Conservation (phyloP, 2,797 vertebrate species). For the Oophaga sylvatica region DNA sequence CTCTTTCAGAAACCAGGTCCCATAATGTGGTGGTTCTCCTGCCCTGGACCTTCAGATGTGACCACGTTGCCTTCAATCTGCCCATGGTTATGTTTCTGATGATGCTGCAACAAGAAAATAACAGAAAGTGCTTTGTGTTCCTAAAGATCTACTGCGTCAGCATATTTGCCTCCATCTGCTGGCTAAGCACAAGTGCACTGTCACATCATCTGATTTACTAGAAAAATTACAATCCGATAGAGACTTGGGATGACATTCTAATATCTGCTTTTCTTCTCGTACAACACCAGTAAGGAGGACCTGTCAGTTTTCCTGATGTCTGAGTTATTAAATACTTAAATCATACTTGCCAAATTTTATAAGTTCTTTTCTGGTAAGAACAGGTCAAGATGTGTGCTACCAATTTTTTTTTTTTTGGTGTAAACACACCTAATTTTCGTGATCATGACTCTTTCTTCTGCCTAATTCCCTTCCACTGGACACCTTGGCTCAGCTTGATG, state of each 20-base stretch:
- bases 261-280: neutral
- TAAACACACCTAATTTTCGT: too few species aligned
- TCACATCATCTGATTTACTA: slow-evolving; percentile 4
- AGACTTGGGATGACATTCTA: neutral
- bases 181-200: slow-evolving; percentile 7
- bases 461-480: too few species aligned
- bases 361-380: too few species aligned
- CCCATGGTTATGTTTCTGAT: neutral
- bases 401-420: too few species aligned
- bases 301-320: neutral
- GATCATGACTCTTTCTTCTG: too few species aligned
- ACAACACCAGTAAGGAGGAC: neutral
- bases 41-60: neutral
- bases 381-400: too few species aligned
- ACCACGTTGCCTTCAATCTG: neutral
- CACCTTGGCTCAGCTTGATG: too few species aligned
- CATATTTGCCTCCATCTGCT: slow-evolving; percentile 19
- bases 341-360: neutral
- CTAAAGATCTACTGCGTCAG: slow-evolving; percentile 20
- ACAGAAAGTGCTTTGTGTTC: neutral
- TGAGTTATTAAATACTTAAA: neutral
- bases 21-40: neutral
- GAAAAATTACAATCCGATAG: neutral
- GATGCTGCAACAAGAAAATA: neutral
- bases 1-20: too few species aligned